Evolutionary conservation across 2,797 vertebrate genomes (phyloP), one percentile per base, ranked within the genome.

Genomic region (Tokudaia muenninki): DNA sequence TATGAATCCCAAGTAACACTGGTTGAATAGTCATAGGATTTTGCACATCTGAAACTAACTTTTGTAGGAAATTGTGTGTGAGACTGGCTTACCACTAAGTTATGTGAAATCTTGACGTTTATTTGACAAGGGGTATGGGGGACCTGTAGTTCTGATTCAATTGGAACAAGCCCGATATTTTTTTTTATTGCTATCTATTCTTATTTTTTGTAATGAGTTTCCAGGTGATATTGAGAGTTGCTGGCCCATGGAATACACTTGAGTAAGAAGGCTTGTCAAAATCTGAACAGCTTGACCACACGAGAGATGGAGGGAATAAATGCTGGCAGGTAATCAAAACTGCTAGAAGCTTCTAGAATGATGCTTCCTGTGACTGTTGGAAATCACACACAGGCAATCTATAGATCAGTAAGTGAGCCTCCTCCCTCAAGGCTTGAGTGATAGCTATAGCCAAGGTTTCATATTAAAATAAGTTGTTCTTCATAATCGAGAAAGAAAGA

Each of bases 331-430:
- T 81, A 83, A 96, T 90, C 29, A 90, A 75, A 84, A 87, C 50
- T 17, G 22, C 50, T 59, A 77, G 61, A 92, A 11, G n/a, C 75
- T 84, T 97, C 88, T 94, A 95, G 44, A 94, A 91, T 75, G 92
- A 17, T 77, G 55, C 90, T 94, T 97, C 83, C 52, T 88, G 1
- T 83, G 90, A 75, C 12, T 75, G 17, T 81, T 90, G 52, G 90
- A 95, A 93, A 86, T 74, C 92, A 92, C 37, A 75, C 13, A 52
- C 44, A n/a, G 29, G 34, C 13, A 94, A 19, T 72, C 8, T 88
- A 29, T 70, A 55, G 59, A 41, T 67, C 92, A 94, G 44, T 80
- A 84, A 72, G 29, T 34, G 10, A 84, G 3, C 21, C 90, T 16
- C 14, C 82, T 70, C 34, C 0, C 21, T 86, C 63, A 88, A 41